Base-by-base conservation (phyloP, 2,113 vertebrate species). In the Sceloporus undulatus region DNA sequence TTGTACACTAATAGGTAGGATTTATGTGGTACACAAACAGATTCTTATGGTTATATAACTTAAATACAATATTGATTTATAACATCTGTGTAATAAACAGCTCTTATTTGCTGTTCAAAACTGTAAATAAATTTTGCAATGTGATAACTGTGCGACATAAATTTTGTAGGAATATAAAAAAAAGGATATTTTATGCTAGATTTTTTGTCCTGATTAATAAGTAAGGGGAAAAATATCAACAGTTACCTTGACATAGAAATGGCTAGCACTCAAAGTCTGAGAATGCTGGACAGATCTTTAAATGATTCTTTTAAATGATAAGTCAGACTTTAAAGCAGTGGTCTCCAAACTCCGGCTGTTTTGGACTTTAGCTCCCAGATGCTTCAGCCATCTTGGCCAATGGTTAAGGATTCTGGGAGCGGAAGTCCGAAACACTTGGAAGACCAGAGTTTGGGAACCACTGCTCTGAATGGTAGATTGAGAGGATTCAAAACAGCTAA, bases 11-110 rank as follows among this genome's bases (percentile, higher is more conserved):
- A 82, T 42, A 27, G 18, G 0, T 77, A 8, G 9, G 8, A 23
- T 79, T 42, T 82, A 54, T 87, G 68, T 27, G 40, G 14, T 62
- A 1, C 2, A 9, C 56, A 85, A 86, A 86, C 77, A 40, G 92
- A 79, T 82, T n/a, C 85, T n/a, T 3, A 6, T 87, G 79, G 89
- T 94, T 93, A 93, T 88, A 86, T 93, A 70, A 71, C 92, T 94
- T 85, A 93, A 65, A 81, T 88, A 89, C 29, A 78, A 92, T 92
- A 94, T 95, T 93, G 89, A 95, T 95, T 34, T 95, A 87, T 87
- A 91, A 86, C 48, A n/a, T 29, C 85, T 56, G 82, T 89, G 38
- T 68, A 89, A 91, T 88, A 93, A 91, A 89, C 93, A 93, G 90
- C 76, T 65, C 84, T 86, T 87, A 88, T 91, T 95, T 84, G 87